These are phyloP conservation scores for Oedothorax gibbosus DNA, from an alignment of 1,140 invertebrate genomes.

Conservation along the genomic window DNA sequence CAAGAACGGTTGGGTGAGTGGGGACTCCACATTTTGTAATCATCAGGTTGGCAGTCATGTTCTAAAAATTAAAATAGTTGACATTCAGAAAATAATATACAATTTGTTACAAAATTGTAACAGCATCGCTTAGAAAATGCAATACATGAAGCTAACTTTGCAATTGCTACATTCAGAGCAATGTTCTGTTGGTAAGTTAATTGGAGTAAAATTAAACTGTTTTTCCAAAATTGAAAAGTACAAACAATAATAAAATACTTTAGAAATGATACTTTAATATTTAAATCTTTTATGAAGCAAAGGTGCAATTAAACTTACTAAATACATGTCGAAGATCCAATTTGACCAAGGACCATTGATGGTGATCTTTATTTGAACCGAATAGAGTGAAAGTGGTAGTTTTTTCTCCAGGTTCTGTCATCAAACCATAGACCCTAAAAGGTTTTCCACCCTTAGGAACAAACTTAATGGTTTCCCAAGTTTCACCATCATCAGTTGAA, in stretches of 20 bases:
- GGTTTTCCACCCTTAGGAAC: slow-evolving; percentile 79
- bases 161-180: too few relatives aligned
- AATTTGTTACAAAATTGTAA: background rate
- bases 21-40: slow-evolving; percentile 91
- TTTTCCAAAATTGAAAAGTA: background rate
- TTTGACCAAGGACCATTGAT: slow-evolving; percentile 90
- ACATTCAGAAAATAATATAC: background rate
- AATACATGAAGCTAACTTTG: too few relatives aligned
- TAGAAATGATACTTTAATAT: background rate
- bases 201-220: background rate
- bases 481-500: slow-evolving; percentile 86
- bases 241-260: too few relatives aligned
- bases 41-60: slow-evolving; percentile 76
- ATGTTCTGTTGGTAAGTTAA: background rate
- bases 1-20: slow-evolving; percentile 71
- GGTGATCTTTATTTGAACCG: slow-evolving; percentile 80
- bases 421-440: slow-evolving; percentile 81
- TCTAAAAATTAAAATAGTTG: slow-evolving; percentile 19
- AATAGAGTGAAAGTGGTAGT: slow-evolving; percentile 92
- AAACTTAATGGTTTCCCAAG: slow-evolving; percentile 77
- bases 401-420: slow-evolving; percentile 92
- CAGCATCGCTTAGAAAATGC: background rate
- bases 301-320: slow-evolving; percentile 67
- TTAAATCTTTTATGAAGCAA: background rate
- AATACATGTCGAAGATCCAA: slow-evolving; percentile 82